phyloP scores from a whole-genome alignment of 2,797 vertebrate species.

The Euphonia xanthogaster region DNA sequence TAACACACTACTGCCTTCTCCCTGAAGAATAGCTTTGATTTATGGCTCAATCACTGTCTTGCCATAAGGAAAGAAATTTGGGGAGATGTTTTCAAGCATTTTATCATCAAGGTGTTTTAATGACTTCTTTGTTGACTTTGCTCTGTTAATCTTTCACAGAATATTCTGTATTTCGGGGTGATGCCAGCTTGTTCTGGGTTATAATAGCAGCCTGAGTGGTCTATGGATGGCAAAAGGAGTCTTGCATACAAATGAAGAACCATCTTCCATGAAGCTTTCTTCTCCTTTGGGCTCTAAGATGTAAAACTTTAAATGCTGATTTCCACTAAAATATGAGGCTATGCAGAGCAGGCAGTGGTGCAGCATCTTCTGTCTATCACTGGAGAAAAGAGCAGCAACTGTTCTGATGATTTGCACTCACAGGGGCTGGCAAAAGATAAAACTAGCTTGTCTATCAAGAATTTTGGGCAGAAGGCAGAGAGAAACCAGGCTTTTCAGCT shows the following conservation, averaged over 20 bases:
- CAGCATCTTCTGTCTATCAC: background rate
- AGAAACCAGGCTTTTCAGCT: background rate
- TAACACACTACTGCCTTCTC: background rate
- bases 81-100: background rate
- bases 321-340: background rate
- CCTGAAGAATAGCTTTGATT: background rate
- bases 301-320: background rate
- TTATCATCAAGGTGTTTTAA: conserved; percentile 1
- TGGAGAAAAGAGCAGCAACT: background rate
- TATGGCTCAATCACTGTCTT: background rate
- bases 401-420: background rate
- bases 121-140: background rate
- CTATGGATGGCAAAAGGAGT: background rate
- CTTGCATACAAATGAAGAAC: background rate
- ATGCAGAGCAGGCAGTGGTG: background rate
- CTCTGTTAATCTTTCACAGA: background rate
- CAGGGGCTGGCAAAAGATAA: background rate
- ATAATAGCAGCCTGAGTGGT: background rate
- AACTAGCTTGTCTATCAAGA: background rate
- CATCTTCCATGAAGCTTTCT: background rate
- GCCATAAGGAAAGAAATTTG: background rate
- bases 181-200: background rate
- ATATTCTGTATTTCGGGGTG: background rate
- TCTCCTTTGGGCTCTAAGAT: background rate
- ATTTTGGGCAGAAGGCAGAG: background rate